Evolutionary conservation across 2,113 vertebrate genomes (phyloP).

Genomic region (Rhea pennata): DNA sequence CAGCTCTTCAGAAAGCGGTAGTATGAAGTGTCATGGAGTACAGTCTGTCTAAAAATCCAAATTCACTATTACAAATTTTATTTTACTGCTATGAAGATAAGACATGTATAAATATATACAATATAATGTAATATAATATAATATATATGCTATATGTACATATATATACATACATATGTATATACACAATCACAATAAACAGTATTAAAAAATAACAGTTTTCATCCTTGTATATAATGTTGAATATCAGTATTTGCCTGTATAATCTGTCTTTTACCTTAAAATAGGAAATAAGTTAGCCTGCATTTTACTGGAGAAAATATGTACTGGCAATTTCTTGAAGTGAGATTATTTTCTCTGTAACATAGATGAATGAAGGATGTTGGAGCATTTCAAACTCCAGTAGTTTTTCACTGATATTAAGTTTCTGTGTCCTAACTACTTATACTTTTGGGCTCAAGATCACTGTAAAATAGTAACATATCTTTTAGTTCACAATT

Average conservation of each 20-base stretch:
- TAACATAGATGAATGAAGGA: background rate
- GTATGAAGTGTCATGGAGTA: background rate
- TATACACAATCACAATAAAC: background rate
- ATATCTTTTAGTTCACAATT: background rate
- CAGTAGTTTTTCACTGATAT: background rate
- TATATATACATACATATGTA: background rate
- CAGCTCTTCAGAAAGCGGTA: background rate
- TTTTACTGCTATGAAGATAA: slow-evolving; percentile 39
- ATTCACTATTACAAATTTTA: background rate
- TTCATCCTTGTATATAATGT: background rate
- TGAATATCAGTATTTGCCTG: slow-evolving; percentile 15
- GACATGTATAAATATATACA: background rate
- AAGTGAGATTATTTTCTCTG: background rate
- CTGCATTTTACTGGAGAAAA: background rate
- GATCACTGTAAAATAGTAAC: background rate
- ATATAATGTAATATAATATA: background rate
- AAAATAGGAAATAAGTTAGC: background rate
- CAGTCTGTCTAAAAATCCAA: background rate
- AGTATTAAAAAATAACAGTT: slow-evolving; percentile 12
- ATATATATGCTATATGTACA: background rate
- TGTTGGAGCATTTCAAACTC: background rate
- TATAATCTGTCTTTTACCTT: background rate
- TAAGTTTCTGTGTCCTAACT: background rate
- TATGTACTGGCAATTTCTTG: background rate
- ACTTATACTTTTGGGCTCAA: background rate